Evolutionary conservation across 2,113 vertebrate species (phyloP).

Genomic region (Channa maculata): DNA sequence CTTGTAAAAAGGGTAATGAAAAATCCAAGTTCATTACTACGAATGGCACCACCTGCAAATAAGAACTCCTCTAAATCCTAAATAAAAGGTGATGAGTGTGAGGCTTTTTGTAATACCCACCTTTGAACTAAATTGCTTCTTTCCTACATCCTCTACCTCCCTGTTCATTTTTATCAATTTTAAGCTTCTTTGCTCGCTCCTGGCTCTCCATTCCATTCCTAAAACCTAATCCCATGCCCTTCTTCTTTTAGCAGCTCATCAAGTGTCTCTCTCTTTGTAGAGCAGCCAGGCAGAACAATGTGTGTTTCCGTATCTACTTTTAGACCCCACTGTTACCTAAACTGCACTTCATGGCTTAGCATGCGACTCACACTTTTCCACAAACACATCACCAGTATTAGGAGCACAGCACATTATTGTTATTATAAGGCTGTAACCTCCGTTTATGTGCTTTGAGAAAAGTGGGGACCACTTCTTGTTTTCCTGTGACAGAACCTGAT

Average conservation of each 20-base stretch:
- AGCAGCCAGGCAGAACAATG: slow-evolving; percentile 68
- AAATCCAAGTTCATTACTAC: not conserved
- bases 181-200: slow-evolving; percentile 37
- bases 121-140: slow-evolving; percentile 23
- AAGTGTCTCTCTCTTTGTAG: slow-evolving; percentile 63
- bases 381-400: slow-evolving; percentile 6
- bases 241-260: slow-evolving; percentile 64
- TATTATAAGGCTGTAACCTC: slow-evolving; percentile 15
- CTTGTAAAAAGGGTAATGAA: not conserved
- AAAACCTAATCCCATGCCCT: slow-evolving; percentile 55
- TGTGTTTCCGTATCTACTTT: slow-evolving; percentile 70
- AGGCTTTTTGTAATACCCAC: not conserved
- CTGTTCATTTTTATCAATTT: slow-evolving; percentile 32
- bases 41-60: no score
- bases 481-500: slow-evolving; percentile 62
- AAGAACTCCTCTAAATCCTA: not conserved
- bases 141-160: not conserved
- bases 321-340: slow-evolving; percentile 50
- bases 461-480: slow-evolving; percentile 17
- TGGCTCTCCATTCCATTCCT: slow-evolving; percentile 43
- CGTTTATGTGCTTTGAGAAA: not conserved
- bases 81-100: not conserved
- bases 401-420: not conserved
- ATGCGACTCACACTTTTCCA: slow-evolving; percentile 42
- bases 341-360: slow-evolving; percentile 44